Conservation (phyloP, 1,140 invertebrate species). For the Pogonomyrmex californicus region DNA sequence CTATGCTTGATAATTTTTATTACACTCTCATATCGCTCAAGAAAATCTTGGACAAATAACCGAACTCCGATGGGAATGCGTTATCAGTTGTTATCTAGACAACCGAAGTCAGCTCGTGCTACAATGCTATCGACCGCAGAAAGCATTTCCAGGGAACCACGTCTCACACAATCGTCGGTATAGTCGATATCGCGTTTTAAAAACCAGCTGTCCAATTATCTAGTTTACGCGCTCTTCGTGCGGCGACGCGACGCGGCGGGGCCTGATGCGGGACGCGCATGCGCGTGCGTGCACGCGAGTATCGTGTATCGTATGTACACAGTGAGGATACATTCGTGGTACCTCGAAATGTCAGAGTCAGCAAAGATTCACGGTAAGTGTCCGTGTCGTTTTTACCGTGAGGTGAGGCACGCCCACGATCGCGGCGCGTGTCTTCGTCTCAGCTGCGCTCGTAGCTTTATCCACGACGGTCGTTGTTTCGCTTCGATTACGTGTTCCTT, state of each 20-base stretch:
- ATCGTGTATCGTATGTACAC: background rate
- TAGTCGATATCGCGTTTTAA: no score
- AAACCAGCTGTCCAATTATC: background rate
- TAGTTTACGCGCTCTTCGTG: background rate
- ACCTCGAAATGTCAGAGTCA: constrained; percentile 48
- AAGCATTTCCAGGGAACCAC: no score
- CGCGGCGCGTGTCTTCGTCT: background rate
- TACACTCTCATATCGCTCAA: no score
- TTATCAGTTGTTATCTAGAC: no score
- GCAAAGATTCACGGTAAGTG: constrained; percentile 18
- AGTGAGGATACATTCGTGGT: background rate
- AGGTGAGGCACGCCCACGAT: background rate
- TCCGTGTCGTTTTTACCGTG: background rate
- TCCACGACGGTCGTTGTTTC: background rate
- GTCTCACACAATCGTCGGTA: no score
- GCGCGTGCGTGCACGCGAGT: background rate
- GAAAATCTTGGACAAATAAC: no score
- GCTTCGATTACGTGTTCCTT: background rate
- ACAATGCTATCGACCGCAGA: no score
- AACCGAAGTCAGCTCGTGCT: no score
- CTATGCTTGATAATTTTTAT: no score
- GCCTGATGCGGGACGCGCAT: background rate
- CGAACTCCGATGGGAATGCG: no score
- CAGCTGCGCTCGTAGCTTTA: background rate
- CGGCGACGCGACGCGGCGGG: background rate